Percentiles rank a stretch among this genome's conserved stretches.
Evolutionary conservation across 2,797 vertebrate species (phyloP).

Genomic region (Parauchenoglanis ngamensis): DNA sequence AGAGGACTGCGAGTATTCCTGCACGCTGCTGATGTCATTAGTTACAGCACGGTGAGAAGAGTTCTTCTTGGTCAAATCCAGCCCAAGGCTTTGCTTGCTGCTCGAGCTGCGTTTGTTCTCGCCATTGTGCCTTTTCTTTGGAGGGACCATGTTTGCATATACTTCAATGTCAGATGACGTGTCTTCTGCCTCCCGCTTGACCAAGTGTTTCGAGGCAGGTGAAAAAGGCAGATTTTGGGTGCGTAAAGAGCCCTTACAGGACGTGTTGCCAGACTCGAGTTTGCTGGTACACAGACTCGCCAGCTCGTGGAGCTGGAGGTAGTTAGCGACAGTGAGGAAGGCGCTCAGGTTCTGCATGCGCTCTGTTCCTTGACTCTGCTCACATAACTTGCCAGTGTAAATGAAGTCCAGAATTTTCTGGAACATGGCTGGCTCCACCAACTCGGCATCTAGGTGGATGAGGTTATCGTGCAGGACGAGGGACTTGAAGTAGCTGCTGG

Average conservation of each 20-base stretch:
- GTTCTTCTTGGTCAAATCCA: slow-evolving; percentile 96
- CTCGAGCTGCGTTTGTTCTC: slow-evolving; percentile 80
- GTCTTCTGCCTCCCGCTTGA: slow-evolving; percentile 46
- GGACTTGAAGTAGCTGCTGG: slow-evolving; percentile 99
- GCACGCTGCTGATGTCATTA: slow-evolving; percentile 46
- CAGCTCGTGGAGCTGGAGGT: slow-evolving; percentile 98
- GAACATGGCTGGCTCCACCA: slow-evolving; percentile 95
- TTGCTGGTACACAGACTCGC: slow-evolving; percentile 94
- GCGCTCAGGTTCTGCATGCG: slow-evolving; percentile 90
- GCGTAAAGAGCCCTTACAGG: slow-evolving; percentile 77
- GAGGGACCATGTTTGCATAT: slow-evolving; percentile 49
- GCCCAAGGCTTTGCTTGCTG: slow-evolving; percentile 81
- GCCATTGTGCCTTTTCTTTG: slow-evolving; percentile 69
- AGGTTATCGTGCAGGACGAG: slow-evolving; percentile 98
- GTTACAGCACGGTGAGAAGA: slow-evolving; percentile 68
- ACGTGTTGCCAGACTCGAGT: slow-evolving; percentile 80
- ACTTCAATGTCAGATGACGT: slow-evolving; percentile 45
- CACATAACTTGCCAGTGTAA: slow-evolving; percentile 93
- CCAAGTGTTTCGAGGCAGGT: slow-evolving; percentile 39
- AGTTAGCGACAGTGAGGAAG: slow-evolving; percentile 96
- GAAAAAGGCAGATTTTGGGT: slow-evolving; percentile 85
- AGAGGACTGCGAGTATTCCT: slow-evolving; percentile 86
- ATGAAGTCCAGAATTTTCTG: slow-evolving; percentile 98
- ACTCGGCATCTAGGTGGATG: slow-evolving; percentile 97
- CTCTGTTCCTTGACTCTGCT: slow-evolving; percentile 75